Evolutionary conservation across 2,797 vertebrate genomes (phyloP).

Genomic region (Peromyscus nudipes): DNA sequence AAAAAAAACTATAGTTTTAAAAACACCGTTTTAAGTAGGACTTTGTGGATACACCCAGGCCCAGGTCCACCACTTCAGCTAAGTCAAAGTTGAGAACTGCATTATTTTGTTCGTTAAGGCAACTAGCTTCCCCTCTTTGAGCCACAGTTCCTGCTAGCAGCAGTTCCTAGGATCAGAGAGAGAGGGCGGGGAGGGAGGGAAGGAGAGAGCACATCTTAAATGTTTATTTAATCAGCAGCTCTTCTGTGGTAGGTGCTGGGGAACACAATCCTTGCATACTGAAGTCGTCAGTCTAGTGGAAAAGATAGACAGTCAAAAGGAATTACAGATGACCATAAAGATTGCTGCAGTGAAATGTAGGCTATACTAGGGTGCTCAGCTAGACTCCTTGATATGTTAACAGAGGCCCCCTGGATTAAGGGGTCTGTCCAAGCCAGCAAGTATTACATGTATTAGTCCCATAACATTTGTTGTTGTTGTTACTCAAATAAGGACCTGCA

Average conservation of each 20-base stretch:
- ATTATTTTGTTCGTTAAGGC: fast-evolving
- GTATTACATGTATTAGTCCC: neutral
- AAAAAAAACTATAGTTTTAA: neutral
- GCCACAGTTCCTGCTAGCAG: neutral
- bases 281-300: neutral
- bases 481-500: conserved; percentile 4
- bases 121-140: neutral
- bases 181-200: no score
- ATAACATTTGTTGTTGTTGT: neutral
- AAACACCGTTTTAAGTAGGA: neutral
- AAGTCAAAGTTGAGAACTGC: neutral
- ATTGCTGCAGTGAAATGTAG: neutral
- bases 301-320: neutral
- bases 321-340: neutral
- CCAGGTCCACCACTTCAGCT: neutral
- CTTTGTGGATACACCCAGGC: neutral
- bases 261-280: neutral
- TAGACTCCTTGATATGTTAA: neutral
- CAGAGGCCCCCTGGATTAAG: neutral
- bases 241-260: neutral
- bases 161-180: neutral
- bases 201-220: neutral
- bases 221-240: neutral
- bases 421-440: neutral
- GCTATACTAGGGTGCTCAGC: fast-evolving